These are phyloP conservation scores for Dryobates pubescens DNA, from an alignment of 2,797 vertebrate species.

Conservation along the genomic window DNA sequence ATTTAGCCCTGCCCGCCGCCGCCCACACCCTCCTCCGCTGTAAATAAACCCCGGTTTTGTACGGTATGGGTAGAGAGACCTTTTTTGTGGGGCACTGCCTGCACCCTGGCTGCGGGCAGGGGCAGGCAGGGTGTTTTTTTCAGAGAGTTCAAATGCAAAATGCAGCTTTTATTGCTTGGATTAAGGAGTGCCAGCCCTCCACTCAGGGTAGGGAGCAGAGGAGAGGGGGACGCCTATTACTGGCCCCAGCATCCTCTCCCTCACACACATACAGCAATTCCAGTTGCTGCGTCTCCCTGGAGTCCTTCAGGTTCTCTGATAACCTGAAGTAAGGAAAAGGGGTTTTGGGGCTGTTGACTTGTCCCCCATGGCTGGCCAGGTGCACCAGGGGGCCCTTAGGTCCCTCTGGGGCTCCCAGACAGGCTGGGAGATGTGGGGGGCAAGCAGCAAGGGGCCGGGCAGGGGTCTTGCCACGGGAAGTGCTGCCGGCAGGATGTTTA, in stretches of 20 bases:
- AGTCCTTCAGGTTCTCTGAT: constrained; percentile 75
- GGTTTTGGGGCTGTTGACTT: neutral
- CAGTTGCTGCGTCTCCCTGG: constrained; percentile 71
- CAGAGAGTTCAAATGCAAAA: fast-evolving
- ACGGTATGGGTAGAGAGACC: fast-evolving
- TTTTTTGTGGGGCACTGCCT: neutral
- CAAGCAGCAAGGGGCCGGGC: neutral
- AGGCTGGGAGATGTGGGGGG: neutral
- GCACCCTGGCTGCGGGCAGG: fast-evolving
- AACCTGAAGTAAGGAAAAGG: constrained; percentile 75
- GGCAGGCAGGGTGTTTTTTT: neutral
- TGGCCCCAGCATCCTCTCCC: constrained; percentile 78
- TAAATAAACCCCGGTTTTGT: constrained; percentile 70
- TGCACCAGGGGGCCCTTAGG: fast-evolving
- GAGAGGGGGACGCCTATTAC: constrained; percentile 62
- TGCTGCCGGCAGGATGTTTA: constrained; percentile 74
- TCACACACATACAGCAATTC: constrained; percentile 74
- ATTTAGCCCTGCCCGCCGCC: constrained; percentile 78
- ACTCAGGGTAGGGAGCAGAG: constrained; percentile 61
- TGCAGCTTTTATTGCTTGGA: neutral
- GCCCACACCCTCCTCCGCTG: neutral
- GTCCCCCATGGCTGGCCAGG: neutral
- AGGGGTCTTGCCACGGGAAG: constrained; percentile 29
- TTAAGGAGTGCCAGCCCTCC: fast-evolving
- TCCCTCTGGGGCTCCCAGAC: fast-evolving